Evolutionary conservation across 1,140 invertebrate genomes (phyloP), one percentile per base, ranked within the genome.

Genomic region (Papilio aristodemus): DNA sequence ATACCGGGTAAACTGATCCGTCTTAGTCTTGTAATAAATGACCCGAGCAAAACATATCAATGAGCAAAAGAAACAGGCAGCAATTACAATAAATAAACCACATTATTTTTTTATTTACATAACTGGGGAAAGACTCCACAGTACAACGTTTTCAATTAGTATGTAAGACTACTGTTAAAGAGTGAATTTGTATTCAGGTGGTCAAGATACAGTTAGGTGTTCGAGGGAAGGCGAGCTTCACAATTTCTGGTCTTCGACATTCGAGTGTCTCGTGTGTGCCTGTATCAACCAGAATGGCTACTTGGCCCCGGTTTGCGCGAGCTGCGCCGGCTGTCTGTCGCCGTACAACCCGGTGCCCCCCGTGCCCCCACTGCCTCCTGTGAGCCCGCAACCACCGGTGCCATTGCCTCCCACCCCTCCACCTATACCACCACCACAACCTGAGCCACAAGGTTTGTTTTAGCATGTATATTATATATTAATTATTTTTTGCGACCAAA

Each of bases 191-290:
- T 67, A 0, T 57, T 76, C 77, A 84, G 82, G 78, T 10, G 70
- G 67, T 1, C 64, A 78, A 71, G 69, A 70, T 37, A 22, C 67
- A 22, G 64, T 80, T 3, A 37, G 38, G 13, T 84, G 80, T 50
- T 59, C 63, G 7, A 60, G 60, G 36, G 73, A 72, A 63, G 76
- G 77, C 36, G 80, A 83, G 41, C 41, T 86, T 0, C 72, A 79
- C 43, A 67, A 75, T 36, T 37, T 80, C 27, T 72, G 68, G 69
- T 41, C 54, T 5, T n/a, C 50, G 7, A 57, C 39, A 6, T 59
- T 69, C 19, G 68, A 73, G 17, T 88, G 86, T 60, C 13, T 85
- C 17, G 76, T 86, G 1, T 88, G 86, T 67, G 71, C 77, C 3
- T 88, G 86, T 62, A 25, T 79, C 13, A 68, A 36, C 19, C 73